Evolutionary conservation across 2,888 invertebrate genomes (phyloP).

Genomic region (Aspidiotus rigidus): DNA sequence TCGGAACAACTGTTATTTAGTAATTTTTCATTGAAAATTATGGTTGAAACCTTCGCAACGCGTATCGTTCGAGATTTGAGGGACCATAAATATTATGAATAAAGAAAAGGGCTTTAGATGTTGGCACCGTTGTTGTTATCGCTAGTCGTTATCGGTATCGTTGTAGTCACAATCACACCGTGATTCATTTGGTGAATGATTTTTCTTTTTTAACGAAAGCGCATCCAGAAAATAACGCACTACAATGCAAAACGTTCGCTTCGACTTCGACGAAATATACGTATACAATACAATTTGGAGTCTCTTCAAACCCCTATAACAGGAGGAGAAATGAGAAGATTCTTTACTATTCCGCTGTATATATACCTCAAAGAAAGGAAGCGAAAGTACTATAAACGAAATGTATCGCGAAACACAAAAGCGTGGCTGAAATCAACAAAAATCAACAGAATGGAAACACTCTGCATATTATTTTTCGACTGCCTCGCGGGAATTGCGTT

Average conservation of each 20-base stretch:
- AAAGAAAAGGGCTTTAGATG: no score
- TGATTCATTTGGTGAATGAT: slow-evolving; percentile 1
- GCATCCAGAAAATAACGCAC: neutral
- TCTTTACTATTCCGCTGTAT: neutral
- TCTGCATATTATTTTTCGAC: slow-evolving; percentile 31
- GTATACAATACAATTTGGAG: neutral
- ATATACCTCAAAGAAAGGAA: no score
- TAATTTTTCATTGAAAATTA: no score
- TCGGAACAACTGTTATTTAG: no score
- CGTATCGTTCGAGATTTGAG: no score
- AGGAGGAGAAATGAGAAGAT: neutral
- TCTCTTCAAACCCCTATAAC: neutral
- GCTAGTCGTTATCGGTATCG: no score
- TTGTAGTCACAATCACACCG: neutral
- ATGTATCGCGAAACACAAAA: neutral
- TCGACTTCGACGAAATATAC: no score
- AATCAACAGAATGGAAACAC: slow-evolving; percentile 30
- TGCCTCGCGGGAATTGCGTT: slow-evolving; percentile 31
- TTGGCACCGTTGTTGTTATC: no score
- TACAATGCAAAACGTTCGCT: no score
- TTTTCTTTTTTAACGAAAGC: slow-evolving; percentile 2
- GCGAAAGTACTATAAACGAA: neutral
- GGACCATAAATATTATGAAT: no score
- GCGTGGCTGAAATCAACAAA: slow-evolving; percentile 12
- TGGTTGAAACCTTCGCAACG: no score